Evolutionary conservation across 92 coral and sea anemone species (phyloP).

Genomic region (Zoanthus sociatus): DNA sequence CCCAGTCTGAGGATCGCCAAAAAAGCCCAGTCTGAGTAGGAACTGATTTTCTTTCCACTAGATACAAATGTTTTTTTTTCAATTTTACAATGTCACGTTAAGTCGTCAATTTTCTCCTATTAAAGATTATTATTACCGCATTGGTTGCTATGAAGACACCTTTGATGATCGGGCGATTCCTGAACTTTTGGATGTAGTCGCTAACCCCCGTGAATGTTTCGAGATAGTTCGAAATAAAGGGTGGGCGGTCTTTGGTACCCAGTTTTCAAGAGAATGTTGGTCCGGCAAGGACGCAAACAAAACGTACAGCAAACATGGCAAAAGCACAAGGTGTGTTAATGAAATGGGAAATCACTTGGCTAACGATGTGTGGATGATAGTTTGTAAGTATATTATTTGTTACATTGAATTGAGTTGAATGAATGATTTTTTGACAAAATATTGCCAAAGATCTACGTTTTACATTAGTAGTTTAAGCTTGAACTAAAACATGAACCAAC

Average conservation of each 20-base stretch:
- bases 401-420: background rate
- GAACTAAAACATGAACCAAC: too few species aligned
- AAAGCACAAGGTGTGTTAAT: conserved; percentile 12
- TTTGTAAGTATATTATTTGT: background rate
- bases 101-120: too few species aligned
- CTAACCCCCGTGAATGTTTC: conserved; percentile 15
- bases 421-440: background rate
- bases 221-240: background rate
- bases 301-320: conserved; percentile 27
- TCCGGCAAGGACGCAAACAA: conserved; percentile 32
- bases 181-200: background rate
- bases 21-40: too few species aligned
- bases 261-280: conserved; percentile 13
- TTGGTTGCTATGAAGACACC: conserved; percentile 31
- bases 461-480: too few species aligned
- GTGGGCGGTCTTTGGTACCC: conserved; percentile 33
- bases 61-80: too few species aligned
- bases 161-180: conserved; percentile 19
- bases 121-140: conserved; percentile 2
- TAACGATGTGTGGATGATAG: conserved; percentile 41
- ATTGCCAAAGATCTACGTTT: too few species aligned
- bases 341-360: conserved; percentile 11
- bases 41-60: too few species aligned
- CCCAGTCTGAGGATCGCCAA: too few species aligned
- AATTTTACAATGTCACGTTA: too few species aligned